Evolutionary conservation across 2,113 vertebrate genomes (phyloP), one percentile per base, ranked within the genome.

Genomic region (Myanophis thanlyinensis): DNA sequence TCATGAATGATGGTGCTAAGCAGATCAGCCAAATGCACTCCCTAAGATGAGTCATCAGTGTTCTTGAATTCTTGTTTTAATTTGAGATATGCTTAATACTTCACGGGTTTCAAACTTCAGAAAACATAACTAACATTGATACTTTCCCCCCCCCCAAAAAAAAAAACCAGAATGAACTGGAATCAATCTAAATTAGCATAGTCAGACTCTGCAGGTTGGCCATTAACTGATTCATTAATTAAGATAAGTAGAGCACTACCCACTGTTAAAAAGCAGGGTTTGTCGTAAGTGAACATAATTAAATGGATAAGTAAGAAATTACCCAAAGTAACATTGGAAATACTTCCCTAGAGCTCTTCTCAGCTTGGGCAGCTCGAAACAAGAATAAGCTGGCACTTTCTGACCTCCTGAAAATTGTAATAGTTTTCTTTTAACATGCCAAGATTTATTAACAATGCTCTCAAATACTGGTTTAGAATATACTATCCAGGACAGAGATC

Each of bases 221-320:
- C 95, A 96, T 95, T 96, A 97, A 94, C 93, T 92, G 91, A 96
- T 94, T 95, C 93, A 96, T 96, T 97, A 97, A 97, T 97, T 95
- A 96, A 92, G 93, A 93, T 85, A 95, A 94, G 93, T 94, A 94
- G 92, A 96, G 30, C 51, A 93, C 91, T 95, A 94, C 93, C 89
- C 95, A 95, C 93, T 94, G 89, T 93, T 95, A 91, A 51, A 94
- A 92, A 92, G 56, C 22, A 94, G 67, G 95, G 88, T 94, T 94
- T 95, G 94, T 96, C 94, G 54, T 93, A 86, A 95, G 93, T 62
- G 88, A 94, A 95, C 88, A 94, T 95, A 95, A 97, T 97, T 93
- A 94, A 96, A 96, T 13, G 87, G 94, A 67, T 96, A 95, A 96
- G 91, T 94, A 95, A 90, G 89, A 96, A 96, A 95, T 95, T 93